phyloP scores from a whole-genome alignment of 2,113 vertebrate species.

The Mus musculus region DNA sequence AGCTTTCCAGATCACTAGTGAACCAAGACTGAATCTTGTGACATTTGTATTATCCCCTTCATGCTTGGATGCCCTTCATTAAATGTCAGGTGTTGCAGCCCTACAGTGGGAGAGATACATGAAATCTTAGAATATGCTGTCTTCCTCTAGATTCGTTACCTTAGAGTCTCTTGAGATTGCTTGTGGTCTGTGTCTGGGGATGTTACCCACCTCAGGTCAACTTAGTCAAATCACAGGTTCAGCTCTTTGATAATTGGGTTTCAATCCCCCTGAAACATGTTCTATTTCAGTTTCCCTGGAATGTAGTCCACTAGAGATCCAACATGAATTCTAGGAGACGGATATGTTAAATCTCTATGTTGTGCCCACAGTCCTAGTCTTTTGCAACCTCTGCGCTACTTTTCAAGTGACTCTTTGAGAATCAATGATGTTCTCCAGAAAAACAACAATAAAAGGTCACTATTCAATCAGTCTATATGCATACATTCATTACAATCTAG shows the following conservation, averaged over 20 bases:
- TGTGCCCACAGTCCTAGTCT: neutral
- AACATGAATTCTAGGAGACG: neutral
- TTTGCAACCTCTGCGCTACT: neutral
- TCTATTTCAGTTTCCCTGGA: neutral
- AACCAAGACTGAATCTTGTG: neutral
- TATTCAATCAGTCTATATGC: neutral
- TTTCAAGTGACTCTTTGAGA: neutral
- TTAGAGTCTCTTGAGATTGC: neutral
- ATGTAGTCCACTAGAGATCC: neutral
- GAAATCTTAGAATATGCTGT: neutral
- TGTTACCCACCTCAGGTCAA: neutral
- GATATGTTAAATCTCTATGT: neutral
- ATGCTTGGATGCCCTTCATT: neutral
- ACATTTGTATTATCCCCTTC: neutral
- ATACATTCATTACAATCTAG: neutral
- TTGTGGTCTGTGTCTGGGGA: neutral
- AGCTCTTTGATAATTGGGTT: neutral
- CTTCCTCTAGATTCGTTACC: neutral
- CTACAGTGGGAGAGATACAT: neutral
- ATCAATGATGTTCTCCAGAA: neutral
- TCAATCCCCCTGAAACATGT: neutral
- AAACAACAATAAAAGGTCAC: neutral
- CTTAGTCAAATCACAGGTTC: neutral
- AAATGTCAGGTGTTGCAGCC: neutral
- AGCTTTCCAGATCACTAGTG: neutral